Conservation (phyloP, 2,888 invertebrate genomes). For the Oligia strigilis region DNA sequence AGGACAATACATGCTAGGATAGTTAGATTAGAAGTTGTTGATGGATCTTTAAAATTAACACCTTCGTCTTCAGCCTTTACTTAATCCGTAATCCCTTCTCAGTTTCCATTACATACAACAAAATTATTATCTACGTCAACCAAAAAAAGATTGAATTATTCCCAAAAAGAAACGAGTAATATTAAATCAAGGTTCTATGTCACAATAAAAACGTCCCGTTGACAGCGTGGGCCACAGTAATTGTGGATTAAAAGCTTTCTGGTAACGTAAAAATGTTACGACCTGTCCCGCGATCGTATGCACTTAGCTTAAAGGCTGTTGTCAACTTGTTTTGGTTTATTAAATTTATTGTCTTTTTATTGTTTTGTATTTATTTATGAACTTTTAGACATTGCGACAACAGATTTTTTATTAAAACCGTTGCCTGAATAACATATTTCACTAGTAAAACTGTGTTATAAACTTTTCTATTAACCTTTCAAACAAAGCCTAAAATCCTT, state of each 20-base stretch:
- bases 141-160: background rate
- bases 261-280: conserved; percentile 59
- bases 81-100: too few relatives aligned
- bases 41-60: too few relatives aligned
- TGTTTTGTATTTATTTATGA: background rate
- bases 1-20: too few relatives aligned
- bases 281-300: conserved; percentile 42
- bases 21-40: too few relatives aligned
- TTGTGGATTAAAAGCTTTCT: conserved; percentile 64
- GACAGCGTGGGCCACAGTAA: conserved; percentile 49
- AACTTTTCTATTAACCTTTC: background rate
- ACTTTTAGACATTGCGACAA: background rate
- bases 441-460: background rate
- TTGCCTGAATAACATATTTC: background rate
- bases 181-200: conserved; percentile 52
- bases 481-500: background rate
- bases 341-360: conserved; percentile 8
- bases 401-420: background rate
- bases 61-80: too few relatives aligned
- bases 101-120: too few relatives aligned
- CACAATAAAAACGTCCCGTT: conserved; percentile 51
- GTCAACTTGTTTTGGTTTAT: conserved; percentile 41
- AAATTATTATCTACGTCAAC: too few relatives aligned
- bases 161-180: conserved; percentile 5
- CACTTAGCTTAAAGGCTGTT: conserved; percentile 50